Percentiles rank a stretch among this genome's conserved stretches.
Conservation (phyloP, 30 jellyfish, hydroid and myxozoan genomes). For the Aurelia sp. region DNA sequence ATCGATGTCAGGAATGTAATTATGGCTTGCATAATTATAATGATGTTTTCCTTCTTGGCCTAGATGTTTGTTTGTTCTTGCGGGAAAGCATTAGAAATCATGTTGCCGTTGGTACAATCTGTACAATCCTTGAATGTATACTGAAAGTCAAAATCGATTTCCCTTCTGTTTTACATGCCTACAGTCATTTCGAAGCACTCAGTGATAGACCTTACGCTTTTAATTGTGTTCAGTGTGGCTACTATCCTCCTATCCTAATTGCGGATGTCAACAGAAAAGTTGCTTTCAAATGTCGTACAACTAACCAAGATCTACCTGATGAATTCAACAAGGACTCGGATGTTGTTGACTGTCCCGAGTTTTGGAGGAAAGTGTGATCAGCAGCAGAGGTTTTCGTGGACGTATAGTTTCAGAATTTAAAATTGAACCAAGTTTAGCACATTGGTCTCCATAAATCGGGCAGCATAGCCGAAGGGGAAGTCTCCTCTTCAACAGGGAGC, state of each 20-base stretch:
- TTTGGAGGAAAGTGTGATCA: background rate
- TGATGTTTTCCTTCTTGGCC: conserved; percentile 29
- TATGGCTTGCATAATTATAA: conserved; percentile 52
- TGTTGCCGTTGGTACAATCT: conserved; percentile 20
- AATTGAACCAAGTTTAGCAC: conserved; percentile 9
- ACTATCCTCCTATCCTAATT: conserved; percentile 13
- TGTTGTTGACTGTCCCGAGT: conserved; percentile 23
- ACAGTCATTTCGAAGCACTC: conserved; percentile 39
- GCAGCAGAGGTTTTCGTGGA: conserved; percentile 25
- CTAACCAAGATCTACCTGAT: conserved; percentile 12
- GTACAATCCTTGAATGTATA: background rate
- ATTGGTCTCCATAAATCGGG: conserved; percentile 65
- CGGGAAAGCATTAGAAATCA: conserved; percentile 19
- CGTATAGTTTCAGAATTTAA: background rate
- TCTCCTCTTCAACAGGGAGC: conserved; percentile 47
- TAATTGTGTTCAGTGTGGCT: conserved; percentile 25
- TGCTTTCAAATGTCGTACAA: conserved; percentile 14
- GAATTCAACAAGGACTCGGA: conserved; percentile 2
- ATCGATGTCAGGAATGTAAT: conserved; percentile 40
- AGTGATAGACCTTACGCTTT: conserved; percentile 20
- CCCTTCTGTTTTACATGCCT: conserved; percentile 22
- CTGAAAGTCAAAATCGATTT: background rate
- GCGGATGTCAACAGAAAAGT: conserved; percentile 24
- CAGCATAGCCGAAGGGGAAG: background rate
- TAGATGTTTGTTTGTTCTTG: conserved; percentile 37